Evolutionary conservation across 2,797 vertebrate genomes (phyloP).

Genomic region (Champsocephalus gunnari): DNA sequence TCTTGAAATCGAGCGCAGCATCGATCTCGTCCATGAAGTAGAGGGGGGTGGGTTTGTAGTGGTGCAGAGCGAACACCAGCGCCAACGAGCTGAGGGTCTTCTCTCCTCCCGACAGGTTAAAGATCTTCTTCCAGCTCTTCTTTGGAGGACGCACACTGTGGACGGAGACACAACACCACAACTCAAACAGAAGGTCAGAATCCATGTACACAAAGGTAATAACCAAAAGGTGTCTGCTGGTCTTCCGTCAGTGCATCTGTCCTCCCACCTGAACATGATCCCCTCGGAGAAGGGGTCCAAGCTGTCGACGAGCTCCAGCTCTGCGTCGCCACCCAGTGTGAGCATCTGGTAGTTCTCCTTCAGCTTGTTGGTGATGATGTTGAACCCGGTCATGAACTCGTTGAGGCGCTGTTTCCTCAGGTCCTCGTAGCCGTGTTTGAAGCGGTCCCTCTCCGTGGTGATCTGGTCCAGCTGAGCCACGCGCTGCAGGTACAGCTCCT

Average conservation of each 20-base stretch:
- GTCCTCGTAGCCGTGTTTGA: conserved; percentile 91
- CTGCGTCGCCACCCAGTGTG: conserved; percentile 95
- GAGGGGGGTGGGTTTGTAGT: conserved; percentile 96
- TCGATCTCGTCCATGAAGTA: conserved; percentile 99
- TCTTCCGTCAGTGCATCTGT: too few species aligned
- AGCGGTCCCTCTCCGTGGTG: conserved; percentile 90
- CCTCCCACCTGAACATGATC: conserved; percentile 93
- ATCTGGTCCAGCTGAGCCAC: conserved; percentile 94
- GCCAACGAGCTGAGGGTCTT: conserved; percentile 98
- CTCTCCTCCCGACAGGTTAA: conserved; percentile 97
- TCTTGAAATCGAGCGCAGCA: conserved; percentile 97
- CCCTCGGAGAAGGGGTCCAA: conserved; percentile 98
- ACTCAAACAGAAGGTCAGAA: not conserved
- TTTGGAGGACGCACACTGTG: conserved; percentile 95
- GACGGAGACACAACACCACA: too few species aligned
- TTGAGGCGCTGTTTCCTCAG: conserved; percentile 94
- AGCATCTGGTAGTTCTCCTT: conserved; percentile 99
- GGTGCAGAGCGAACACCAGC: conserved; percentile 96
- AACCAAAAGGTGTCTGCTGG: not conserved
- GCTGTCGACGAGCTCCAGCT: conserved; percentile 97
- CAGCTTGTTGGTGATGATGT: conserved; percentile 96
- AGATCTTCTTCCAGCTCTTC: conserved; percentile 99
- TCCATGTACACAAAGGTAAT: not conserved
- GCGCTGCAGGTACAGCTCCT: conserved; percentile 93
- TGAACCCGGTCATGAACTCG: conserved; percentile 98